phyloP scores from a whole-genome alignment of 2,888 invertebrate species.

The Maniola hyperantus region DNA sequence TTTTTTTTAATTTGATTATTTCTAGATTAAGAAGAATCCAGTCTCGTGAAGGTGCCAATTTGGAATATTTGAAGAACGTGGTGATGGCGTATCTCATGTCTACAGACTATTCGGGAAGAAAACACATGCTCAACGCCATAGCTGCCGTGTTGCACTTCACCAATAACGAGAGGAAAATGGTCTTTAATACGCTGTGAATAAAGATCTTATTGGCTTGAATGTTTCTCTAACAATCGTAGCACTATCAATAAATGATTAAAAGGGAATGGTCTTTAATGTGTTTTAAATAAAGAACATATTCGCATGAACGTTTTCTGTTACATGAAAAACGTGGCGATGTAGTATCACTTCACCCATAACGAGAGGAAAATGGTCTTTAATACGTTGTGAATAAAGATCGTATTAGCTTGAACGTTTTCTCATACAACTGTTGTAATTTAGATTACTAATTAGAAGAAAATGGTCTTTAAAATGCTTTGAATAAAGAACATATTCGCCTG shows the following conservation, averaged over 20 bases:
- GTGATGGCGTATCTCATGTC: slow-evolving; percentile 91
- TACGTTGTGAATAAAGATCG: slow-evolving; percentile 44
- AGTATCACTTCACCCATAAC: slow-evolving; percentile 88
- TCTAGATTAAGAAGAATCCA: slow-evolving; percentile 86
- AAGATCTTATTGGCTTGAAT: not conserved
- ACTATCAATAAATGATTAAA: slow-evolving; percentile 89
- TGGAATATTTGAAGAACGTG: slow-evolving; percentile 96
- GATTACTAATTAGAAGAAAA: slow-evolving; percentile 86
- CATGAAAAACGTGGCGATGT: not conserved
- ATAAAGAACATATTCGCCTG: not conserved
- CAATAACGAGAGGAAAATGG: slow-evolving; percentile 83
- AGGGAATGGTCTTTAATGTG: slow-evolving; percentile 64
- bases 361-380: slow-evolving; percentile 82
- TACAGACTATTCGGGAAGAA: slow-evolving; percentile 85
- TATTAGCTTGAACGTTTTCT: not conserved
- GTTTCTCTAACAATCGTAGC: slow-evolving; percentile 75
- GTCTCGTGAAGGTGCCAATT: slow-evolving; percentile 91
- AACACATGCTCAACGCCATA: slow-evolving; percentile 95
- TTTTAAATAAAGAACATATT: slow-evolving; percentile 41
- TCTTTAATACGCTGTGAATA: slow-evolving; percentile 50
- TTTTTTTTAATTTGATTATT: not conserved
- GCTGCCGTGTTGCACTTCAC: slow-evolving; percentile 93
- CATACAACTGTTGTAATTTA: slow-evolving; percentile 86
- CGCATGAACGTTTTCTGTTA: not conserved
- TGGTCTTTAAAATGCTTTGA: slow-evolving; percentile 54